Conservation (phyloP, 2,797 vertebrate genomes). For the Coluber constrictor region DNA sequence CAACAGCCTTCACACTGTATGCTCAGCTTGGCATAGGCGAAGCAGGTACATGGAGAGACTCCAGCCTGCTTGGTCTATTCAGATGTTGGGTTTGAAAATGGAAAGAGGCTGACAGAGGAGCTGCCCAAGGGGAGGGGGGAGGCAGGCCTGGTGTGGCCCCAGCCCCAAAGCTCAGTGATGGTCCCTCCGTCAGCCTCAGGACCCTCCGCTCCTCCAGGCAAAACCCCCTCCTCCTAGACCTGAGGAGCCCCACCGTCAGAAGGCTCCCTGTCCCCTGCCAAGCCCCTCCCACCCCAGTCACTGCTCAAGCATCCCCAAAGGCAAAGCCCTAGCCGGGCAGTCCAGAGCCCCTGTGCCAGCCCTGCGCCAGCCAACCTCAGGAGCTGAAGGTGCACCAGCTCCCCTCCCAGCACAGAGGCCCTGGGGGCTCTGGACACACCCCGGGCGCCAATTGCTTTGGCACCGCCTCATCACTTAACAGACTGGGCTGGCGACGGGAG, state of each 20-base stretch:
- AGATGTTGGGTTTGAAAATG: neutral
- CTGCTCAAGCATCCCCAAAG: neutral
- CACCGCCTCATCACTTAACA: neutral
- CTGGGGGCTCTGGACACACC: too few relatives aligned
- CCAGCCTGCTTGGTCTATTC: neutral
- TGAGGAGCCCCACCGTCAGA: neutral
- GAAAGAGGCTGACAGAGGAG: neutral
- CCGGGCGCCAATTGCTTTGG: neutral
- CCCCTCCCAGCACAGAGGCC: neutral
- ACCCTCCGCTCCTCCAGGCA: neutral
- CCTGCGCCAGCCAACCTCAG: too few relatives aligned
- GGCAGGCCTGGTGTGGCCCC: neutral
- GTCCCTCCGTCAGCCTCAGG: neutral
- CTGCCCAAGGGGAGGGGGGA: neutral
- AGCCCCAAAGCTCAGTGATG: neutral
- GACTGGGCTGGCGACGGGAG: neutral
- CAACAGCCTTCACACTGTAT: too few relatives aligned
- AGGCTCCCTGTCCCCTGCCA: neutral
- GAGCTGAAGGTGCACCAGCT: too few relatives aligned
- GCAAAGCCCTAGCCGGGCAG: neutral
- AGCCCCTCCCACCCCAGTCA: neutral
- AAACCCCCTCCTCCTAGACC: neutral
- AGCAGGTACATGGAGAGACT: neutral
- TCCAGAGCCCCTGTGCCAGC: neutral
- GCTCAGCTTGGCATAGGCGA: neutral